Conservation (phyloP, 2,888 invertebrate species). For the Erynnis tages region DNA sequence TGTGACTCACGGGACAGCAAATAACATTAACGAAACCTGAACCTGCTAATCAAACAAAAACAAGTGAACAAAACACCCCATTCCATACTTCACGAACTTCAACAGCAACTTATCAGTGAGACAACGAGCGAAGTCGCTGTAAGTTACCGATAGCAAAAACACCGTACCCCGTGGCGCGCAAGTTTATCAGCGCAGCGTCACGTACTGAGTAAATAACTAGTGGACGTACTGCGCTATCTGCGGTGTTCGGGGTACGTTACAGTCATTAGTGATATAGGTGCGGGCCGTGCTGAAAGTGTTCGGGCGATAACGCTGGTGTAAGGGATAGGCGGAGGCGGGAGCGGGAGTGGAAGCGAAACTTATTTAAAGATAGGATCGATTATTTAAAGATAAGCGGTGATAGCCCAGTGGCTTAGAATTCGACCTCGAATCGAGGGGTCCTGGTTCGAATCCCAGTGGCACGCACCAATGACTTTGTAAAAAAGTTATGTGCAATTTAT, state of each 20-base stretch:
- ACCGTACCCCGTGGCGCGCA: neutral
- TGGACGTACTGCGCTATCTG: constrained; percentile 38
- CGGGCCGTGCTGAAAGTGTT: constrained; percentile 55
- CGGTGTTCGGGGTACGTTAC: constrained; percentile 44
- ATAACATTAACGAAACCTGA: no score
- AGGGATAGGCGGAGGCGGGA: constrained; percentile 36
- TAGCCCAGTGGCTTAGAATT: no score
- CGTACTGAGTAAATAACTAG: constrained; percentile 27
- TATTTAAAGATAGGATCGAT: no score
- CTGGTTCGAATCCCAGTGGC: no score
- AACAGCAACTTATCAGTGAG: neutral
- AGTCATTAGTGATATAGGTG: constrained; percentile 65
- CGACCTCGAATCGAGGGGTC: no score
- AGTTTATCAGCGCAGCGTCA: constrained; percentile 9
- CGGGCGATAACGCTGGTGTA: constrained; percentile 44
- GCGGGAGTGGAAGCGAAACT: no score
- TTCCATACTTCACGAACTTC: neutral
- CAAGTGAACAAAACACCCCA: no score
- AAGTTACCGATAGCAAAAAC: constrained; percentile 21
- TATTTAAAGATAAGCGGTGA: no score
- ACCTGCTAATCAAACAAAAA: no score
- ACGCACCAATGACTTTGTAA: no score
- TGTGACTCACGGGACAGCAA: no score
- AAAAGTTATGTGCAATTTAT: no score
- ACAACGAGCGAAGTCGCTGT: neutral